Percentiles rank a stretch among this genome's conserved stretches.
These are phyloP conservation scores for Chloroclystis v-ata DNA, from an alignment of 2,888 invertebrate genomes.

Conservation along the genomic window DNA sequence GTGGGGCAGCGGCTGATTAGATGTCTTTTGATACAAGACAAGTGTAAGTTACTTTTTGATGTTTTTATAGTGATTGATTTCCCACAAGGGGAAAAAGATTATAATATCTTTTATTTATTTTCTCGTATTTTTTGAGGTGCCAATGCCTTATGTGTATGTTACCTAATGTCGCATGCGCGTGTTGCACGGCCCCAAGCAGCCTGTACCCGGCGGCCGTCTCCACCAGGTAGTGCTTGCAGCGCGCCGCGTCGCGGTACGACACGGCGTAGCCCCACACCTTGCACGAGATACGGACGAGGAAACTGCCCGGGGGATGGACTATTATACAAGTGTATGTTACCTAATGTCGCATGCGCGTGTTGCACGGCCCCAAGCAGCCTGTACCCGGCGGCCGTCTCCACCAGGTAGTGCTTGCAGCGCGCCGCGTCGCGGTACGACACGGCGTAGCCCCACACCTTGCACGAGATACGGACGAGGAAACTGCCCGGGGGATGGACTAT, in stretches of 20 bases:
- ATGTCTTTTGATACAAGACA: too few species aligned
- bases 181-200: conserved; percentile 84
- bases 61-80: too few species aligned
- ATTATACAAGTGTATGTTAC: too few species aligned
- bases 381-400: conserved; percentile 80
- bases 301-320: conserved; percentile 81
- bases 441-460: conserved; percentile 90
- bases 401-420: conserved; percentile 87
- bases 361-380: conserved; percentile 86
- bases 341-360: conserved; percentile 66
- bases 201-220: conserved; percentile 80
- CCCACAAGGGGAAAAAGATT: too few species aligned
- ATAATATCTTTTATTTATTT: too few species aligned
- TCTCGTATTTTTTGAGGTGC: too few species aligned
- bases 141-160: too few species aligned
- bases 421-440: conserved; percentile 82
- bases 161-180: conserved; percentile 64
- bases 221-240: conserved; percentile 88
- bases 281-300: conserved; percentile 86
- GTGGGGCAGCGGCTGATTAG: too few species aligned
- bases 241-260: conserved; percentile 81
- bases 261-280: conserved; percentile 90
- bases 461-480: conserved; percentile 87
- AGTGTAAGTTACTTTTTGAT: too few species aligned
- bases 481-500: conserved; percentile 80